phyloP scores from a whole-genome alignment of 2,113 vertebrate genomes.

The Vireo altiloquus region DNA sequence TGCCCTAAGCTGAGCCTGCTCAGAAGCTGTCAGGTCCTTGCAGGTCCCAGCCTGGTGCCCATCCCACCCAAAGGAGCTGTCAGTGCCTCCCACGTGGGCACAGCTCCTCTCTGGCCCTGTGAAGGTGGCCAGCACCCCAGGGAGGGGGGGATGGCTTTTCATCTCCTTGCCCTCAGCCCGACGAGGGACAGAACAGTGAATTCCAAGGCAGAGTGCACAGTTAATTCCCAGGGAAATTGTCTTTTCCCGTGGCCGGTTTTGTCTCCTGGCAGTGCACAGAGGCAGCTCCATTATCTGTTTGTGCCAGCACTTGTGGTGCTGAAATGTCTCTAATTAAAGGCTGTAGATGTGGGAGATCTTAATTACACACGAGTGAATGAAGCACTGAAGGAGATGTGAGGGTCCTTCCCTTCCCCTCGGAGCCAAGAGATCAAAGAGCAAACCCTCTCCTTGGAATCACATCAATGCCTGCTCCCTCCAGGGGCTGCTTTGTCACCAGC shows the following conservation, averaged over 20 bases:
- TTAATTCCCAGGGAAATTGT: neutral
- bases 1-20: neutral
- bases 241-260: neutral
- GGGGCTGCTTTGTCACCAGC: neutral
- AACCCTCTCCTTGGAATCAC: neutral
- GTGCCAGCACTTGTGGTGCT: neutral
- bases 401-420: neutral
- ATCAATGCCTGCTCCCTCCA: neutral
- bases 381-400: neutral
- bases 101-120: neutral
- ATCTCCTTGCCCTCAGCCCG: neutral
- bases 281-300: slow-evolving; percentile 14
- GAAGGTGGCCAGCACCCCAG: neutral
- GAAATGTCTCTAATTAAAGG: slow-evolving; percentile 46
- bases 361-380: slow-evolving; percentile 32
- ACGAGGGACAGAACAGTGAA: neutral
- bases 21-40: neutral
- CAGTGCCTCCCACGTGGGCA: neutral
- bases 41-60: neutral
- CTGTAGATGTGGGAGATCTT: slow-evolving; percentile 21
- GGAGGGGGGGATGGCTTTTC: neutral
- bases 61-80: neutral
- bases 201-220: neutral
- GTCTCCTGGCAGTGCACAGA: neutral
- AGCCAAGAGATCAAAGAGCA: neutral